Percentiles rank a stretch among this genome's conserved stretches.
These are phyloP conservation scores for Numenius arquata DNA, from an alignment of 2,113 vertebrate genomes.

Conservation along the genomic window DNA sequence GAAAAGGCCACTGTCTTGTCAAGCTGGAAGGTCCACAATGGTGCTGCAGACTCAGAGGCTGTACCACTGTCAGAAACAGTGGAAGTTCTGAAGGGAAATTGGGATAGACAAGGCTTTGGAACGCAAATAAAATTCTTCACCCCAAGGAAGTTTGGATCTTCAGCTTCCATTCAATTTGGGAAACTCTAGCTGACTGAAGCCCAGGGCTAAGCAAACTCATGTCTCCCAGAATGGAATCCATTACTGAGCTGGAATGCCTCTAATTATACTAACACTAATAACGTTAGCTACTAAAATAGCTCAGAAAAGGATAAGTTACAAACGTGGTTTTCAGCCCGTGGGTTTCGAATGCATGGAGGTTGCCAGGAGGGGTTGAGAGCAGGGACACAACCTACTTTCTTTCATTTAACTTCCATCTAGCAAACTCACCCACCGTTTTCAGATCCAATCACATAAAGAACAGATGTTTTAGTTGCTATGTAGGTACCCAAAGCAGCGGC, in stretches of 20 bases:
- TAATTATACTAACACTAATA: constrained; percentile 33
- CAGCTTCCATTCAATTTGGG: constrained; percentile 23
- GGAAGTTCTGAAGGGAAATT: not conserved
- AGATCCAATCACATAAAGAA: not conserved
- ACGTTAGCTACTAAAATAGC: constrained; percentile 27
- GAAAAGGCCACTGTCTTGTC: not conserved
- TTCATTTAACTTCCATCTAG: not conserved
- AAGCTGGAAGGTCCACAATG: not conserved
- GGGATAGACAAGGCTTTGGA: constrained; percentile 20
- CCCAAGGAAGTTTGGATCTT: constrained; percentile 14
- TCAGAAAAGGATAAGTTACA: constrained; percentile 28
- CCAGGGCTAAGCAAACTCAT: constrained; percentile 33
- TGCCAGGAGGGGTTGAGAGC: constrained; percentile 16
- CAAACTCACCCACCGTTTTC: not conserved
- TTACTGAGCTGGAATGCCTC: constrained; percentile 28
- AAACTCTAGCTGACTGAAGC: constrained; percentile 40
- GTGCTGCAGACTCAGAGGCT: not conserved
- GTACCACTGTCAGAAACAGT: not conserved
- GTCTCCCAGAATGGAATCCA: constrained; percentile 32
- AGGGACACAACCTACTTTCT: not conserved
- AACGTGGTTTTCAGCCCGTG: constrained; percentile 11
- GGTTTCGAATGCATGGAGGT: not conserved
- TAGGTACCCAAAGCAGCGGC: not conserved
- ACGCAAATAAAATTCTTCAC: not conserved
- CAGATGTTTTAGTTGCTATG: not conserved